Conservation (phyloP, 2,888 invertebrate species). For the Drosophila seclusa region DNA sequence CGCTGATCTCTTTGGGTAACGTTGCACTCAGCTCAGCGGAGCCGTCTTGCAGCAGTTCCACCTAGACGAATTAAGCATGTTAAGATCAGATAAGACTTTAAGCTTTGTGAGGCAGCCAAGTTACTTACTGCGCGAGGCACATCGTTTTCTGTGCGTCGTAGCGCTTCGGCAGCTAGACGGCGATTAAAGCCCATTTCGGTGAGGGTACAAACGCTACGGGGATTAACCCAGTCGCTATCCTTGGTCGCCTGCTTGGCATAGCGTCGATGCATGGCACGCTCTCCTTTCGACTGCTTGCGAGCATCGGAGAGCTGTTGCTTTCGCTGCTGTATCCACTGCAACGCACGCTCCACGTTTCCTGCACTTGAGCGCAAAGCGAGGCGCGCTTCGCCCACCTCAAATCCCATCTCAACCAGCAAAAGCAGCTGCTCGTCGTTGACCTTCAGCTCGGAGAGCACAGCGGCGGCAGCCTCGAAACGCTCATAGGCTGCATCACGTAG, state of each 20-base stretch:
- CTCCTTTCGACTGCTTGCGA: conserved; percentile 86
- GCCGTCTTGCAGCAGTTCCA: conserved; percentile 80
- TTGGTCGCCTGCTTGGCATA: conserved; percentile 28
- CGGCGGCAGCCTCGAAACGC: conserved; percentile 88
- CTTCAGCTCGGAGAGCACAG: conserved; percentile 88
- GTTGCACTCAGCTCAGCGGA: conserved; percentile 64
- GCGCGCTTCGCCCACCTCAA: conserved; percentile 89
- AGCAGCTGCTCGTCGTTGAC: conserved; percentile 86
- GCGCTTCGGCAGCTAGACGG: conserved; percentile 87
- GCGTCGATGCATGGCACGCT: conserved; percentile 78
- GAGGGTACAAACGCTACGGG: conserved; percentile 85
- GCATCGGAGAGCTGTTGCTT: conserved; percentile 86
- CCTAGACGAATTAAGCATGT: conserved; percentile 44
- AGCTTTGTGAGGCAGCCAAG: conserved; percentile 66
- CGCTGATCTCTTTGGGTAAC: conserved; percentile 45
- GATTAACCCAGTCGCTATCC: conserved; percentile 82
- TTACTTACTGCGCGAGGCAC: conserved; percentile 88
- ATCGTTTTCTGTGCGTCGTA: conserved; percentile 89
- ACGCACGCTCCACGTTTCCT: conserved; percentile 87
- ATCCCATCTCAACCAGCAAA: conserved; percentile 88
- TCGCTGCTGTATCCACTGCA: conserved; percentile 88
- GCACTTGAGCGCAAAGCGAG: conserved; percentile 87
- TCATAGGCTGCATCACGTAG: conserved; percentile 87
- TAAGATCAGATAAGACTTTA: not conserved
- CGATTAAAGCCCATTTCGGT: conserved; percentile 90